Conservation (phyloP, 2,797 vertebrate genomes). For the Microctenopoma steveboyesi region DNA sequence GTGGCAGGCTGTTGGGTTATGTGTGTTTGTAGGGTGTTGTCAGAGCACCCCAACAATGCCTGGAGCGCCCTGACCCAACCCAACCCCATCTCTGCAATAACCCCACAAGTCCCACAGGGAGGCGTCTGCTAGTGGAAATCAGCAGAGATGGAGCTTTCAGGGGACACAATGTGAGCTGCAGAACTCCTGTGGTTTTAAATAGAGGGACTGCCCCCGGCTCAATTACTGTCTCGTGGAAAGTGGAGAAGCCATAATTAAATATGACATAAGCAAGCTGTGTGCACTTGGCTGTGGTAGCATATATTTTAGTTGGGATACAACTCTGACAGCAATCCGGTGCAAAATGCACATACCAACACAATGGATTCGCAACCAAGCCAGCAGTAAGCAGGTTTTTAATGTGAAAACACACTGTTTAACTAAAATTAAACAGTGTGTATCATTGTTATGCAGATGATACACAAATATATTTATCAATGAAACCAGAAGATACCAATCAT, state of each 20-base stretch:
- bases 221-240: conserved; percentile 75
- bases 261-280: conserved; percentile 79
- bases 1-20: conserved; percentile 31
- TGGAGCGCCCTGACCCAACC: conserved; percentile 56
- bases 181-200: conserved; percentile 80
- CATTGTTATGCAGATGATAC: too few species aligned
- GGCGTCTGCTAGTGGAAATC: conserved; percentile 65
- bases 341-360: conserved; percentile 53
- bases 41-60: conserved; percentile 53
- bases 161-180: conserved; percentile 66
- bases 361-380: conserved; percentile 34
- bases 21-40: conserved; percentile 37
- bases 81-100: conserved; percentile 28
- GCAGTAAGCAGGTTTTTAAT: conserved; percentile 14
- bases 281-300: conserved; percentile 67
- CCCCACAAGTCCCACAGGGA: conserved; percentile 60
- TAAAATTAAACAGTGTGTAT: too few species aligned
- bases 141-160: conserved; percentile 65
- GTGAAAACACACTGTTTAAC: conserved; percentile 22
- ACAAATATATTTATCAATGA: too few species aligned
- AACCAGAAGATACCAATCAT: too few species aligned
- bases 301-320: conserved; percentile 60
- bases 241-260: conserved; percentile 74
- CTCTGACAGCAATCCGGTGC: conserved; percentile 64
- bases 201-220: conserved; percentile 78